phyloP scores from a whole-genome alignment of 2,888 invertebrate genomes.

The Melipona beecheii region DNA sequence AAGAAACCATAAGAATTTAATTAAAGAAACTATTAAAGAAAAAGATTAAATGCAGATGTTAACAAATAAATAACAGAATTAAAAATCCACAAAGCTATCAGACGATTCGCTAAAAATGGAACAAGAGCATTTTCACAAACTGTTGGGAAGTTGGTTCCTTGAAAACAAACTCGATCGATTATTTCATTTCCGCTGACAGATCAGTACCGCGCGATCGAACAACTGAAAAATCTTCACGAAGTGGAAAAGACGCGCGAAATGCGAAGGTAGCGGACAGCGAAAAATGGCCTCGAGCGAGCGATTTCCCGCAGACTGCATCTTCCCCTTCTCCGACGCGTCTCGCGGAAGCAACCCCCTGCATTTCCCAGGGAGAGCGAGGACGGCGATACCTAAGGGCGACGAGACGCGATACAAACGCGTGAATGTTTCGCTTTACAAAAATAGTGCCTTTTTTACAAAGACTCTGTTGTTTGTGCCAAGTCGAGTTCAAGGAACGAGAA shows the following conservation, averaged over 20 bases:
- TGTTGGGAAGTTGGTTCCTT: too few species aligned
- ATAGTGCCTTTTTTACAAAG: constrained; percentile 74
- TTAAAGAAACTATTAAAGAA: not conserved
- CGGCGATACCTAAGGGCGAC: constrained; percentile 26
- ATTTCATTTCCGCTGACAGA: too few species aligned
- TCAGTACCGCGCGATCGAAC: too few species aligned
- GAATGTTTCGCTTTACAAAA: constrained; percentile 72
- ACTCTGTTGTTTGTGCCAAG: constrained; percentile 75
- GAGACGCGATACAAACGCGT: constrained; percentile 45
- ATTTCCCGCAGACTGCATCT: not conserved
- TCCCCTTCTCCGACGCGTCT: constrained; percentile 5
- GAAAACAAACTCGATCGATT: too few species aligned
- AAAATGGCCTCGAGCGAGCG: constrained; percentile 7
- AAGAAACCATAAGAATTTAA: not conserved
- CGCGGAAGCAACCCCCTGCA: not conserved
- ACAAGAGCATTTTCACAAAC: not conserved
- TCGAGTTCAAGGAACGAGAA: constrained; percentile 58
- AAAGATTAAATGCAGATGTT: not conserved
- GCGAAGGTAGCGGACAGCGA: not conserved
- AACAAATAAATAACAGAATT: not conserved
- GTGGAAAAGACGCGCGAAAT: not conserved
- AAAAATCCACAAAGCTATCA: not conserved
- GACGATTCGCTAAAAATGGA: not conserved
- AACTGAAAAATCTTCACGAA: too few species aligned
- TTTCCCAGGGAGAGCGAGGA: not conserved